These are phyloP conservation scores for Acheta domesticus DNA, from an alignment of 2,888 invertebrate genomes.

Conservation along the genomic window DNA sequence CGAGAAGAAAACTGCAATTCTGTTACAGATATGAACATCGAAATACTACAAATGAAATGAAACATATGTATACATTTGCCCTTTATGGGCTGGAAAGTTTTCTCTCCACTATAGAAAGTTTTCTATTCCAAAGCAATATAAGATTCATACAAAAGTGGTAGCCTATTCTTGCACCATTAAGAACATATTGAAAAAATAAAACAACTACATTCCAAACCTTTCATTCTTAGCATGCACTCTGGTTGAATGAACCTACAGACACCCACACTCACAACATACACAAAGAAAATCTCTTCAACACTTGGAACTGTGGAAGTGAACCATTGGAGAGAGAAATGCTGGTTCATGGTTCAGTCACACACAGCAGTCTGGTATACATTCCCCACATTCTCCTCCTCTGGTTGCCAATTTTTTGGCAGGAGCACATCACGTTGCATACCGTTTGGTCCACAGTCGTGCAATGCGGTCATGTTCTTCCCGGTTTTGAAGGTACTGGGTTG, in stretches of 20 bases:
- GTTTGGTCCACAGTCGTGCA: constrained; percentile 97
- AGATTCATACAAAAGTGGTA: constrained; percentile 18
- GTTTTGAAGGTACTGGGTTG: constrained; percentile 96
- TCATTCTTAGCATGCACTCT: background rate
- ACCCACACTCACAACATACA: background rate
- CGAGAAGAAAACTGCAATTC: constrained; percentile 6
- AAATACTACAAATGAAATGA: constrained; percentile 11
- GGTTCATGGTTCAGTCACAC: background rate
- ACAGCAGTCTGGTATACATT: constrained; percentile 11
- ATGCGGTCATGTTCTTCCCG: constrained; percentile 96
- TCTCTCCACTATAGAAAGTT: constrained; percentile 6
- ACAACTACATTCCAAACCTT: background rate
- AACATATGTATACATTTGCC: constrained; percentile 2
- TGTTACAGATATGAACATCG: constrained; percentile 18
- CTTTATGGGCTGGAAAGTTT: background rate
- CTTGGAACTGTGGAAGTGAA: constrained; percentile 10
- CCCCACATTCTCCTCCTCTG: constrained; percentile 1
- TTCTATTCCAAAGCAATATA: constrained; percentile 6
- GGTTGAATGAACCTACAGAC: background rate
- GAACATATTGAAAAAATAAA: constrained; percentile 18
- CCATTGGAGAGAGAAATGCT: constrained; percentile 18
- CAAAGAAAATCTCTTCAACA: constrained; percentile 18
- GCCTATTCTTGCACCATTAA: constrained; percentile 12
- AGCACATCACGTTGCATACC: constrained; percentile 85
- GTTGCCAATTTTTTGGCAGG: constrained; percentile 26